These are phyloP conservation scores for Phoenoteleia sp. DNA, from an alignment of 2,888 invertebrate genomes.

Conservation along the genomic window DNA sequence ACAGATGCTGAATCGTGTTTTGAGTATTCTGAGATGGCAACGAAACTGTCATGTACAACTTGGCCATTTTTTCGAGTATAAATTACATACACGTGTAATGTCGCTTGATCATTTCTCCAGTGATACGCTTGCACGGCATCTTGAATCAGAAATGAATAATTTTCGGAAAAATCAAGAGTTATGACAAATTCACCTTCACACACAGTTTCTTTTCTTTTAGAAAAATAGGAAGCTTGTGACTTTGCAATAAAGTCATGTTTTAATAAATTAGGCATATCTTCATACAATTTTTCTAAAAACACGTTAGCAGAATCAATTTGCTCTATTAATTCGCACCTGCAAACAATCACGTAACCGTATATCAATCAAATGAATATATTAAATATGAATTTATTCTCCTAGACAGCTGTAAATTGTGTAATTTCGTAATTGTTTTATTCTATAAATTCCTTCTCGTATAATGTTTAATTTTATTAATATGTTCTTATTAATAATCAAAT, in stretches of 20 bases:
- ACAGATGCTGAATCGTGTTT: conserved; percentile 10
- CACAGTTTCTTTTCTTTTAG: neutral
- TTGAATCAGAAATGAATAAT: conserved; percentile 1
- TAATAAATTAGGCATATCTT: neutral
- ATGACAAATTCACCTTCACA: conserved; percentile 18
- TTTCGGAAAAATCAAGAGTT: conserved; percentile 9
- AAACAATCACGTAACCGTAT: too few species aligned
- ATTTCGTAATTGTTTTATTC: too few species aligned
- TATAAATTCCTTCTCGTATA: too few species aligned
- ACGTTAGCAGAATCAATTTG: neutral
- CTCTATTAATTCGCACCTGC: neutral
- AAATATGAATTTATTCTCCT: too few species aligned
- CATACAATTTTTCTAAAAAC: neutral
- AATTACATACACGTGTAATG: conserved; percentile 9
- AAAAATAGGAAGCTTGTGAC: neutral
- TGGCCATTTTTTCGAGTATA: neutral
- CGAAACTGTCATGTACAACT: neutral
- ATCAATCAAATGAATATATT: too few species aligned
- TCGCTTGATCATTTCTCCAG: neutral
- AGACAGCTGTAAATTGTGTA: too few species aligned
- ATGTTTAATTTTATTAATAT: too few species aligned
- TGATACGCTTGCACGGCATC: neutral
- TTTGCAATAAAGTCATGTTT: neutral
- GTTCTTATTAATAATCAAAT: too few species aligned
- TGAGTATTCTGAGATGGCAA: neutral